phyloP scores from a whole-genome alignment of 2,113 vertebrate genomes.

The Gnathonemus echidnorhynchus region DNA sequence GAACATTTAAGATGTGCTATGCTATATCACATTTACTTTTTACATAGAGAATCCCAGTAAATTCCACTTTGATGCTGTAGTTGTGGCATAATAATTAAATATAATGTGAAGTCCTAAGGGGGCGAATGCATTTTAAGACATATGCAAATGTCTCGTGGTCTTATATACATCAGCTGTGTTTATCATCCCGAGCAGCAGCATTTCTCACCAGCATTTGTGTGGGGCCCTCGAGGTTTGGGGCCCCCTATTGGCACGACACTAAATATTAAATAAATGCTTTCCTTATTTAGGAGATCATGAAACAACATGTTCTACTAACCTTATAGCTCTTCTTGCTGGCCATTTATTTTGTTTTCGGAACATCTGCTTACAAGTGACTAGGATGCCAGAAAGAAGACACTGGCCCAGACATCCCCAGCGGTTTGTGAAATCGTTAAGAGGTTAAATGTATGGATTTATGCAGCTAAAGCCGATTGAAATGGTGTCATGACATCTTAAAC shows the following conservation, averaged over 20 bases:
- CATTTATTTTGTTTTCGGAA: not conserved
- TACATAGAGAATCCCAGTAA: not conserved
- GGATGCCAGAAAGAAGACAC: not conserved
- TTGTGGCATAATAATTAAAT: not conserved
- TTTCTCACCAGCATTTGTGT: not conserved
- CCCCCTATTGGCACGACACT: not conserved
- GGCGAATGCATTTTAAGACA: not conserved
- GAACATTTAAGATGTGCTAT: not conserved
- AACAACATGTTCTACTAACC: not conserved
- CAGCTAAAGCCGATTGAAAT: not conserved
- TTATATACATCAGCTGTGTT: not conserved
- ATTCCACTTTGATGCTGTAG: not conserved
- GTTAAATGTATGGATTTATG: constrained; percentile 1
- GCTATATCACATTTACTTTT: not conserved
- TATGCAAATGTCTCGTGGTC: not conserved
- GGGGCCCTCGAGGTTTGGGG: not conserved
- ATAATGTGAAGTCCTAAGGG: not conserved
- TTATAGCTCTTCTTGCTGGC: not conserved
- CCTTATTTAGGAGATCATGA: not conserved
- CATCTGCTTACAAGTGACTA: not conserved
- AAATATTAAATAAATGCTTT: not conserved
- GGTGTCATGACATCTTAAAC: not conserved
- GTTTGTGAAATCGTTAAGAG: not conserved
- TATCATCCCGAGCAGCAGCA: not conserved
- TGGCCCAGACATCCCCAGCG: not conserved